phyloP scores from a whole-genome alignment of 2,888 invertebrate genomes.

The Caenorhabditis sp. region DNA sequence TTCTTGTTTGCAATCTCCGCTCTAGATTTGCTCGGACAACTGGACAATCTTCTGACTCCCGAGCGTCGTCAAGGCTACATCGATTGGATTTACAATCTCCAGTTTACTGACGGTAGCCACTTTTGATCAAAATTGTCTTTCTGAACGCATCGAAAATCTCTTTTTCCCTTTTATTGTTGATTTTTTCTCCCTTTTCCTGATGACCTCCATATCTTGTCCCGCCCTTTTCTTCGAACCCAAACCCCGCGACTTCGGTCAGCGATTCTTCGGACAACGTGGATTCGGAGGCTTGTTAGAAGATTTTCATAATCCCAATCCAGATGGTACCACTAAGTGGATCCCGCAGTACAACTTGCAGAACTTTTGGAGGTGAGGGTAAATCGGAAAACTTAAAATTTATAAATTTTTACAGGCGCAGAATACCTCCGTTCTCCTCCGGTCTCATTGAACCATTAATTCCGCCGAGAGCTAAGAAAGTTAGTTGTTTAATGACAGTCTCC shows the following conservation, averaged over 20 bases:
- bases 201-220: neutral
- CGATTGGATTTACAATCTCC: slow-evolving; percentile 94
- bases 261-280: slow-evolving; percentile 65
- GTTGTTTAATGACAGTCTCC: neutral
- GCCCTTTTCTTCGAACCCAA: slow-evolving; percentile 57
- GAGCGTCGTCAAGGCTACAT: slow-evolving; percentile 87
- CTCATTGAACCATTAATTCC: slow-evolving; percentile 58
- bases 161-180: neutral
- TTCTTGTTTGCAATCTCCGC: slow-evolving; percentile 93
- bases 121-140: neutral
- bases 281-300: slow-evolving; percentile 65
- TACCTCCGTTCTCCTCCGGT: slow-evolving; percentile 46
- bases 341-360: slow-evolving; percentile 71
- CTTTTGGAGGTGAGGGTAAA: slow-evolving; percentile 53
- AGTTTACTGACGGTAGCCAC: slow-evolving; percentile 83
- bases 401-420: slow-evolving; percentile 34
- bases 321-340: slow-evolving; percentile 45
- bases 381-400: neutral
- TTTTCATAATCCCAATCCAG: neutral
- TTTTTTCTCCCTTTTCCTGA: neutral
- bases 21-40: slow-evolving; percentile 91
- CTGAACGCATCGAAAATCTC: neutral
- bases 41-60: slow-evolving; percentile 87
- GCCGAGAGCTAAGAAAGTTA: slow-evolving; percentile 34
- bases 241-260: slow-evolving; percentile 55